Conservation (phyloP, 2,797 vertebrate species). For the Cyclopterus lumpus region DNA sequence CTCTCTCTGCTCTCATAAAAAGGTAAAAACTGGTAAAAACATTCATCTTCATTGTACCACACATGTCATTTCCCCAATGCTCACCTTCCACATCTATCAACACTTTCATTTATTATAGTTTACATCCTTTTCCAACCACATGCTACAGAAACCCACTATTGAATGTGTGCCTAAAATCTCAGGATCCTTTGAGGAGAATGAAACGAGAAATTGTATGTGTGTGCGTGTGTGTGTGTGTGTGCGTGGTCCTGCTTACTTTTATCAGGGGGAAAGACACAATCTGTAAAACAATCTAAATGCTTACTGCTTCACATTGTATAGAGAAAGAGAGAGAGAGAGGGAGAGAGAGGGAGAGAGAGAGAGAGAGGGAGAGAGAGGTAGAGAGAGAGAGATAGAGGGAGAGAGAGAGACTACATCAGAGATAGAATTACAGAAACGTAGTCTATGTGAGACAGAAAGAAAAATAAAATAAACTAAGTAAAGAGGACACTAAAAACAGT, state of each 20-base stretch:
- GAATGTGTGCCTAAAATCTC: slow-evolving; percentile 17
- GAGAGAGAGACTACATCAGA: slow-evolving; percentile 10
- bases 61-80: slow-evolving; percentile 38
- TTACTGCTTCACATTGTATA: slow-evolving; percentile 33
- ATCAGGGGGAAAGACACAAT: slow-evolving; percentile 49
- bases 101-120: slow-evolving; percentile 46
- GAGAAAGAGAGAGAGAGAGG: slow-evolving; percentile 10
- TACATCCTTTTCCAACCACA: slow-evolving; percentile 14
- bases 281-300: slow-evolving; percentile 59
- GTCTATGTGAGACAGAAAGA: neutral
- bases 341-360: slow-evolving; percentile 11
- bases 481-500: slow-evolving; percentile 9
- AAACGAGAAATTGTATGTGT: slow-evolving; percentile 12
- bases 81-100: slow-evolving; percentile 51
- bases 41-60: slow-evolving; percentile 66
- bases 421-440: slow-evolving; percentile 24
- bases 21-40: slow-evolving; percentile 30
- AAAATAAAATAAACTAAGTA: neutral
- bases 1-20: slow-evolving; percentile 13
- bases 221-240: slow-evolving; percentile 32
- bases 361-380: slow-evolving; percentile 17
- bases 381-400: slow-evolving; percentile 7
- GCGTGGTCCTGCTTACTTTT: slow-evolving; percentile 42
- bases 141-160: neutral
- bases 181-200: neutral